phyloP scores from a whole-genome alignment of 2,797 vertebrate species.

The Chromobotia macracanthus region DNA sequence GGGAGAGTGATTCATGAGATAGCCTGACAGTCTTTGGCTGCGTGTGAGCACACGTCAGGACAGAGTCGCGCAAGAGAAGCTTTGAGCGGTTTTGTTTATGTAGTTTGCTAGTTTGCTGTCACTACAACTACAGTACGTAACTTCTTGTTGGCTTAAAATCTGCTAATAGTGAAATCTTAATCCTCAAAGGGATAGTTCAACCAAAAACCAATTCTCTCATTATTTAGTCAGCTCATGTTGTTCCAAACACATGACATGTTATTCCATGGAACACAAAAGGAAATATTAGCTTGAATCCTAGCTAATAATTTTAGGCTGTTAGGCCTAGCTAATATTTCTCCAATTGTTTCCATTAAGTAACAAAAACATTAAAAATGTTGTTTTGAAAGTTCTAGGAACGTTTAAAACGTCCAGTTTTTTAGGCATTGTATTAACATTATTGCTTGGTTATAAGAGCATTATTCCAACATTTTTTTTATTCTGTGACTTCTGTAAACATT shows the following conservation, averaged over 20 bases:
- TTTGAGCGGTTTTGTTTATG: constrained; percentile 20
- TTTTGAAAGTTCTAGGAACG: no score
- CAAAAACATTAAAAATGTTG: no score
- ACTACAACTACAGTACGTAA: constrained; percentile 10
- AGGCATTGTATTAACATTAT: no score
- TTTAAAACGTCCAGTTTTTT: no score
- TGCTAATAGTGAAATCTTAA: background rate
- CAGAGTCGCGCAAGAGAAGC: background rate
- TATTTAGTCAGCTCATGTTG: background rate
- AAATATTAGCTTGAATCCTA: background rate
- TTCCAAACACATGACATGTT: background rate
- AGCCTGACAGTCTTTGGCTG: constrained; percentile 12
- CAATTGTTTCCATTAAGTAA: no score
- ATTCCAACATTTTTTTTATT: no score
- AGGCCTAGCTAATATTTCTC: no score
- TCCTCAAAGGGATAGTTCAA: background rate
- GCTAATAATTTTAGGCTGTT: no score
- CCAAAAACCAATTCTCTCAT: background rate
- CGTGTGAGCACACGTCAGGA: constrained; percentile 47
- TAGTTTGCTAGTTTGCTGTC: constrained; percentile 35
- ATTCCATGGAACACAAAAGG: background rate
- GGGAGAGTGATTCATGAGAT: constrained; percentile 46
- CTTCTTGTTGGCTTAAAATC: constrained; percentile 1
- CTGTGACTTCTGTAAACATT: no score
- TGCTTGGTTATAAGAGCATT: no score